Base-by-base conservation (phyloP, 2,113 vertebrate species). In the Sebastes schlegelii region DNA sequence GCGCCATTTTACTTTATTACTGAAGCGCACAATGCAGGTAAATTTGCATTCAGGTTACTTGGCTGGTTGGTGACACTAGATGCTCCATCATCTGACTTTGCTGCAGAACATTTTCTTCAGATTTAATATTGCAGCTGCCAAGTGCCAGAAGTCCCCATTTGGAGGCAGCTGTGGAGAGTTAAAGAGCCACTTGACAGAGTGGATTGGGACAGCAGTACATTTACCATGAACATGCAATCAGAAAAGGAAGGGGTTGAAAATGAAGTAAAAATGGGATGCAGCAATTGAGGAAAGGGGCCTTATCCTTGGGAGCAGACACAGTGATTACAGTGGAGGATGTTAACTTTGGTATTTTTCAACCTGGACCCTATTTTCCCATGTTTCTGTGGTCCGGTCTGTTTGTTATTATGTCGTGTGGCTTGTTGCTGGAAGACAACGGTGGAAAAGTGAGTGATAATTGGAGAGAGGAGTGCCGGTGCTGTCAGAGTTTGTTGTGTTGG, bases 291-390 rank as follows among this genome's bases (percentile, higher is more conserved):
- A 55, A 64, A 65, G 34, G 21, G 46, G 46, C 8, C 63, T 61
- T 58, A 73, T 86, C 77, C 75, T 43, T 6, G 19, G 21, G 57
- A 80, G 64, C 80, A 65, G 77, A 68, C 61, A 11, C 14, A 9
- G 49, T 51, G 76, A 87, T 82, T 82, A 71, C 40, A 14, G 63
- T 5, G 26, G 6, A 3, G 71, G 75, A 73, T 34, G 34, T 34
- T 34, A 34, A 34, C 34, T 34, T 34, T 34, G 34, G 34, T 34
- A 34, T 34, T 34, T 34, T 34, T 34, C 34, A 34, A 34, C 34
- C 4, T 34, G 34, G 34, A 34, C 34, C 34, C 34, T 4, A 34
- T 34, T 34, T 26, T 34, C 34, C 34, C 34, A 4, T 34, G 3
- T 34, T 34, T 34, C 4, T 34, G 34, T 34, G 34, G 34, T 34